Percentiles rank a stretch among this genome's conserved stretches.
Conservation (phyloP, 1,140 invertebrate genomes). For the Lepidurus apus region DNA sequence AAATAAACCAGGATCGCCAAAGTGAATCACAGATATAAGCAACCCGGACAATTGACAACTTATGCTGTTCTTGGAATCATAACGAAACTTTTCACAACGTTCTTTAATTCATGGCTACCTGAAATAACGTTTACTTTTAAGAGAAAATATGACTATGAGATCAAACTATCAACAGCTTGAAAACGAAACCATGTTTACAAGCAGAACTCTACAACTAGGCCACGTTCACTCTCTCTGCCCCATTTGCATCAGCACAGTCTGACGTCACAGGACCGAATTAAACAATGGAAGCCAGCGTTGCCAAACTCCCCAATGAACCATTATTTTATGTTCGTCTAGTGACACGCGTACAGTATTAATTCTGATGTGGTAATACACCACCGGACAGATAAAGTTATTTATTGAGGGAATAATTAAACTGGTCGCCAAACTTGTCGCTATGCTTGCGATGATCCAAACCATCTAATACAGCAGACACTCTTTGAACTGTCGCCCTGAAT, state of each 20-base stretch:
- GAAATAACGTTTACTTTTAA: neutral
- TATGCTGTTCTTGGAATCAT: slow-evolving; percentile 22
- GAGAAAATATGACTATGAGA: neutral
- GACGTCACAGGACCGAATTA: neutral
- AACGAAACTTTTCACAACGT: neutral
- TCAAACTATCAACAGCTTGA: neutral
- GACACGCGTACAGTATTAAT: too few species aligned
- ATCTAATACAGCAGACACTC: neutral
- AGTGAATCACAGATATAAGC: slow-evolving; percentile 5
- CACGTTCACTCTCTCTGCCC: neutral
- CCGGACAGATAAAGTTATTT: neutral
- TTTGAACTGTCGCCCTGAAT: neutral
- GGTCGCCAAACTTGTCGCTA: neutral
- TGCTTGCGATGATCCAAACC: neutral
- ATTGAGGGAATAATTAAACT: slow-evolving; percentile 9
- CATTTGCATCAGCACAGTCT: neutral
- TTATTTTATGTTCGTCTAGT: neutral
- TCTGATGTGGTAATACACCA: neutral
- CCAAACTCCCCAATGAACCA: neutral
- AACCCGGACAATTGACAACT: neutral
- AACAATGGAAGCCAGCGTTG: neutral
- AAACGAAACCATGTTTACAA: slow-evolving; percentile 19
- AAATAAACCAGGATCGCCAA: neutral
- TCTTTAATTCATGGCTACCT: neutral
- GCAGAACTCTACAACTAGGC: neutral